Evolutionary conservation across 2,888 invertebrate species (phyloP).

Genomic region (Ceriagrion tenellum): DNA sequence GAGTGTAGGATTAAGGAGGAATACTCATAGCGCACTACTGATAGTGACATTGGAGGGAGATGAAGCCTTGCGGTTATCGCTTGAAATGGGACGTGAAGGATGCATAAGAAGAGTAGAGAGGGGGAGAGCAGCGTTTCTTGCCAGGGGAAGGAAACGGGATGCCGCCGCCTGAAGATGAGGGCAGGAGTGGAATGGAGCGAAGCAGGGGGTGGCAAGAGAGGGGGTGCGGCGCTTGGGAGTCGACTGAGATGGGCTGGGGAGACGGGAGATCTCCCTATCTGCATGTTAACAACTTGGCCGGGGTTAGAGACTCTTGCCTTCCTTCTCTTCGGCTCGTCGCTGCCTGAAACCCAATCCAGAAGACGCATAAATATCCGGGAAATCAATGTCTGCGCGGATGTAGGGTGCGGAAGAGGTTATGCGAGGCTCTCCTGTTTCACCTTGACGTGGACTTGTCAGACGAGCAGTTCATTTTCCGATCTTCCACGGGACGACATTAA

Average conservation of each 20-base stretch:
- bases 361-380: conserved; percentile 54
- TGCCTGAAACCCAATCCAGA: conserved; percentile 46
- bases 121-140: neutral
- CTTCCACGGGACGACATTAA: neutral
- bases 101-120: too few species aligned
- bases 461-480: conserved; percentile 15
- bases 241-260: neutral
- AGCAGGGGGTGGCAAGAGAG: neutral
- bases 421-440: conserved; percentile 44
- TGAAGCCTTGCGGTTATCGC: too few species aligned
- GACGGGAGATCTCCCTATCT: conserved; percentile 46
- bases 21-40: too few species aligned
- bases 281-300: conserved; percentile 65
- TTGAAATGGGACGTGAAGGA: too few species aligned
- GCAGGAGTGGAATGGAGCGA: neutral
- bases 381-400: conserved; percentile 56
- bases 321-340: neutral
- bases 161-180: neutral
- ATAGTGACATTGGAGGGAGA: too few species aligned
- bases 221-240: neutral
- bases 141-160: neutral
- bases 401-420: conserved; percentile 24
- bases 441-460: conserved; percentile 60
- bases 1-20: too few species aligned
- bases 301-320: conserved; percentile 58